Evolutionary conservation across 2,797 vertebrate genomes (phyloP).

Genomic region (Rhynchotus rufescens): DNA sequence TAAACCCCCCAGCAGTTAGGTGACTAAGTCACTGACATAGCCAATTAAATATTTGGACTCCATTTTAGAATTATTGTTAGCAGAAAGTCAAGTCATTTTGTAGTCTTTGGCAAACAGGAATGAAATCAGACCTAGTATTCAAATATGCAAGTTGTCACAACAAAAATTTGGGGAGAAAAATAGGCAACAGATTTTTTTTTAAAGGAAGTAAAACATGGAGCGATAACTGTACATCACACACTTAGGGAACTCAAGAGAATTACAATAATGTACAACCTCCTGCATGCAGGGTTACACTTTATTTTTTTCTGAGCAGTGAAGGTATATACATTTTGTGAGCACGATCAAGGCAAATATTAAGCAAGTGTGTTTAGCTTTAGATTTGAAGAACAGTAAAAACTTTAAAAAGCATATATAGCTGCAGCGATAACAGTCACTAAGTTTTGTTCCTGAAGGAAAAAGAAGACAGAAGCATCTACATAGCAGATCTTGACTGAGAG

Average conservation of each 20-base stretch:
- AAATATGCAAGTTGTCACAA: not conserved
- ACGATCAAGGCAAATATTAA: not conserved
- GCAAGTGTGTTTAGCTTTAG: not conserved
- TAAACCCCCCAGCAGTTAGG: not conserved
- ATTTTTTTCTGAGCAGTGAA: not conserved
- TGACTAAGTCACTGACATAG: conserved; percentile 34
- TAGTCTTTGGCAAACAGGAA: not conserved
- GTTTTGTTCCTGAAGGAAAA: not conserved
- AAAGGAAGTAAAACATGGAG: not conserved
- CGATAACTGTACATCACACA: not conserved
- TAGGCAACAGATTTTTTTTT: not conserved
- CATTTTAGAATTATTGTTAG: not conserved
- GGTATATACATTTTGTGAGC: not conserved
- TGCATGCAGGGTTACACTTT: not conserved
- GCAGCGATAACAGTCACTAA: not conserved
- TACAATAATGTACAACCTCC: not conserved
- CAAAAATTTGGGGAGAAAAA: not conserved
- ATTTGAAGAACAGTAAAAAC: not conserved
- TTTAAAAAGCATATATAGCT: not conserved
- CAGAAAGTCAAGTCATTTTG: not conserved
- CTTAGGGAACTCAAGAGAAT: not conserved
- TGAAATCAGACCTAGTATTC: not conserved
- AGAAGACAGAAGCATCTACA: not conserved
- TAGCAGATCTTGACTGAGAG: not conserved
- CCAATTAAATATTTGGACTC: conserved; percentile 27